Evolutionary conservation across 2,113 vertebrate genomes (phyloP).

Genomic region (Osmerus mordax): DNA sequence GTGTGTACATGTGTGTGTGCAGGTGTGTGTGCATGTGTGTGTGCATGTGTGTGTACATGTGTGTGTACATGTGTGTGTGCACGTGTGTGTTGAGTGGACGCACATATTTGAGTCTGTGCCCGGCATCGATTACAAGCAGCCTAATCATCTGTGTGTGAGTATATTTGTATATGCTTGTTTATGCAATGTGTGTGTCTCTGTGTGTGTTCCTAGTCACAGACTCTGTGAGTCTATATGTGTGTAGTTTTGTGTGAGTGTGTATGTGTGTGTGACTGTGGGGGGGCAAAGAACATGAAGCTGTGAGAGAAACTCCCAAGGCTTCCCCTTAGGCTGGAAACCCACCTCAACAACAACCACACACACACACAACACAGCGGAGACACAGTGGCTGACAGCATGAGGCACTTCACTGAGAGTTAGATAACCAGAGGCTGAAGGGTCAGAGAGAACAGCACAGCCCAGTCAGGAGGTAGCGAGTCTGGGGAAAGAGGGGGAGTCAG

Average conservation of each 20-base stretch:
- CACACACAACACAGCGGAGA: too few relatives aligned
- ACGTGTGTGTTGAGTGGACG: too few relatives aligned
- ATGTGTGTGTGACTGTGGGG: constrained; percentile 27
- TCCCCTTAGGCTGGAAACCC: constrained; percentile 35
- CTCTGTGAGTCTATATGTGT: constrained; percentile 18
- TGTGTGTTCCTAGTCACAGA: constrained; percentile 3
- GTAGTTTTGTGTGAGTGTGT: not conserved
- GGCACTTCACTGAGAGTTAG: not conserved
- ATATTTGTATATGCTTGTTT: too few relatives aligned
- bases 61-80: not conserved
- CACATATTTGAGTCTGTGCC: too few relatives aligned
- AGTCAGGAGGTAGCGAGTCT: constrained; percentile 38
- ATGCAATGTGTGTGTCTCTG: constrained; percentile 15
- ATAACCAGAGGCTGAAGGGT: constrained; percentile 12
- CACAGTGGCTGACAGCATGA: not conserved
- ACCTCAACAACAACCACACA: constrained; percentile 8
- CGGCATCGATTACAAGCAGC: too few relatives aligned
- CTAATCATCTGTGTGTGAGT: too few relatives aligned
- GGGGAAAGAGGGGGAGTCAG: constrained; percentile 9
- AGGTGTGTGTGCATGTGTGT: not conserved
- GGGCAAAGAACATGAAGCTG: constrained; percentile 37
- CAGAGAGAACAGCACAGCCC: constrained; percentile 16
- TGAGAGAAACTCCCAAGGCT: constrained; percentile 35
- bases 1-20: constrained; percentile 30
- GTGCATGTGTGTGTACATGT: not conserved